phyloP scores from a whole-genome alignment of 2,113 vertebrate genomes.

The Oreotragus oreotragus region DNA sequence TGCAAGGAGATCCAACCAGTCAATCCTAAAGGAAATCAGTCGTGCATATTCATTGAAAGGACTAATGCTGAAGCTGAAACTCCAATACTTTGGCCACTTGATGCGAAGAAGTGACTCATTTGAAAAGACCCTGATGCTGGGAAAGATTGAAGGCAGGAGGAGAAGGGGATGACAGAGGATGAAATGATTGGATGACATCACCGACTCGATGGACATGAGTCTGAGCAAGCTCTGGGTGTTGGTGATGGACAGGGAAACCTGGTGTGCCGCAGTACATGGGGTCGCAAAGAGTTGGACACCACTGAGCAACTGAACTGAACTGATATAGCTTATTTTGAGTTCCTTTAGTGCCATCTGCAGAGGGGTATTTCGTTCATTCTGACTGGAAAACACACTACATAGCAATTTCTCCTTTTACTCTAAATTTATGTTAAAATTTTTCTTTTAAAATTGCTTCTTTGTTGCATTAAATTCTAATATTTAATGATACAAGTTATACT shows the following conservation, averaged over 20 bases:
- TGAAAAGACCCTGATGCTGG: background rate
- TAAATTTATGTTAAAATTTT: background rate
- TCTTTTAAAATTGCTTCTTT: background rate
- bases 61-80: background rate
- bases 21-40: background rate
- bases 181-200: background rate
- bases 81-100: background rate
- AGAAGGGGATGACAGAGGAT: background rate
- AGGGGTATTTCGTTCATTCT: background rate
- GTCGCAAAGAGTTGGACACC: accelerated
- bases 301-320: background rate
- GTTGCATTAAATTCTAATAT: background rate
- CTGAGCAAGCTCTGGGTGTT: background rate
- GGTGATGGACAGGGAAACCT: background rate
- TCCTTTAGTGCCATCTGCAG: background rate
- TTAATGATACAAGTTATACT: background rate
- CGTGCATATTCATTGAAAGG: background rate
- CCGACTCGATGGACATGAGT: background rate
- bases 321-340: background rate
- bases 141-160: background rate
- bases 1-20: background rate
- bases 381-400: background rate
- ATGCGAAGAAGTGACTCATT: background rate
- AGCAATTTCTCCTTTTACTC: background rate
- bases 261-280: background rate